Base-by-base conservation (phyloP, 2,797 vertebrate species). In the Tapirus indicus region DNA sequence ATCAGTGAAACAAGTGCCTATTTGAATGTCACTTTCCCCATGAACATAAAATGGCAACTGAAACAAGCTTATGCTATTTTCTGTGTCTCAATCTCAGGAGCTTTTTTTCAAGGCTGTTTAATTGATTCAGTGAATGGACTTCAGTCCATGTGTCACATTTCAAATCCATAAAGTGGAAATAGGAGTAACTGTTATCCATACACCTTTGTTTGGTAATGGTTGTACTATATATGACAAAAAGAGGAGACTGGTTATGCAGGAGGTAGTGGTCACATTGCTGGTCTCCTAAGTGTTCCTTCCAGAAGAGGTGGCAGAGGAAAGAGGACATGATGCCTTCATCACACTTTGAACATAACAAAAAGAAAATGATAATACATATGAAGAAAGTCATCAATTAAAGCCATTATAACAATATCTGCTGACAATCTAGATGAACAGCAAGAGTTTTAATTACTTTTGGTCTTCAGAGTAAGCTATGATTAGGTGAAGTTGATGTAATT, bases 31-130 rank as follows among this genome's bases (percentile, higher is more conserved):
- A 91, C 10, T 94, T 94, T 83, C 4, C 18, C 60, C 6, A 41
- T 29, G 4, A 52, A 84, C 21, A 84, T 87, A 87, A 94, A 86
- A 72, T 56, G 25, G 52, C 54, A 94, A 87, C 47, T 96, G 27
- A 88, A 95, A 92, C 88, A 96, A 90, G 29, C 7, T 93, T 97
- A 84, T 54, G 35, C 18, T 80, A 16, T 82, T 86, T 97, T 88
- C 58, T 85, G 3, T 41, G 9, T 66, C 29, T 92, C 49, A 80
- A 0, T 82, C 25, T 94, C 41, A 80, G 58, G 71, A 95, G 35
- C 3, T 80, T 95, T 90, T 64, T 74, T 23, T 47, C 17, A 83
- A 71, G 85, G 10, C 49, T 93, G 38, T 85, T 96, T 97, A 93
- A 83, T 29, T 74, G 49, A 88, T n/a, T 62, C 27, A 23, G 8